phyloP scores from a whole-genome alignment of 2,888 invertebrate genomes.

The Drepana falcataria region DNA sequence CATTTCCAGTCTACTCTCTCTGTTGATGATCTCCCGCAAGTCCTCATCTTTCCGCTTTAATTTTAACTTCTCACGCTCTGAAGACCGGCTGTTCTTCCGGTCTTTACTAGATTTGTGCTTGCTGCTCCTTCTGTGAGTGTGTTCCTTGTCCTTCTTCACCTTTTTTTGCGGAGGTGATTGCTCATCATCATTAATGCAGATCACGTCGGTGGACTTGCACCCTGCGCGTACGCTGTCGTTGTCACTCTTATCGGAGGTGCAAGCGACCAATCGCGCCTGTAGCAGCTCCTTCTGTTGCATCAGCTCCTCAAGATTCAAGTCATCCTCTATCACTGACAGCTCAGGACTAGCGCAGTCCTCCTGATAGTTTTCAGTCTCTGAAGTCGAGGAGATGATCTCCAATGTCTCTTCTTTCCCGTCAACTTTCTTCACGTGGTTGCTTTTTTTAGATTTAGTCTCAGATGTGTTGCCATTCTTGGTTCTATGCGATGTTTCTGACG shows the following conservation, averaged over 20 bases:
- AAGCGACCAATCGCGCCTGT: slow-evolving; percentile 88
- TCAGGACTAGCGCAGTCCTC: slow-evolving; percentile 85
- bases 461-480: slow-evolving; percentile 46
- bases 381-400: slow-evolving; percentile 84
- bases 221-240: slow-evolving; percentile 49
- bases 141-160: slow-evolving; percentile 51
- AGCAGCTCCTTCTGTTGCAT: slow-evolving; percentile 93
- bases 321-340: slow-evolving; percentile 88
- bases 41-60: slow-evolving; percentile 55
- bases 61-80: slow-evolving; percentile 45
- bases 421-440: slow-evolving; percentile 19
- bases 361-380: slow-evolving; percentile 80
- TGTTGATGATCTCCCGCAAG: slow-evolving; percentile 59
- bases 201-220: slow-evolving; percentile 67
- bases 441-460: slow-evolving; percentile 22
- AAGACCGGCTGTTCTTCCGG: slow-evolving; percentile 15
- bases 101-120: slow-evolving; percentile 62
- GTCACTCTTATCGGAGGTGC: slow-evolving; percentile 82
- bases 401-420: slow-evolving; percentile 47
- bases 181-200: slow-evolving; percentile 36
- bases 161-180: slow-evolving; percentile 69
- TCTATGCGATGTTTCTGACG: slow-evolving; percentile 26
- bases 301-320: slow-evolving; percentile 91
- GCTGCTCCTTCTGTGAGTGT: slow-evolving; percentile 51
- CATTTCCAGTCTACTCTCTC: slow-evolving; percentile 48